phyloP scores from a whole-genome alignment of 1,140 invertebrate genomes.

The Lordiphosa collinella region DNA sequence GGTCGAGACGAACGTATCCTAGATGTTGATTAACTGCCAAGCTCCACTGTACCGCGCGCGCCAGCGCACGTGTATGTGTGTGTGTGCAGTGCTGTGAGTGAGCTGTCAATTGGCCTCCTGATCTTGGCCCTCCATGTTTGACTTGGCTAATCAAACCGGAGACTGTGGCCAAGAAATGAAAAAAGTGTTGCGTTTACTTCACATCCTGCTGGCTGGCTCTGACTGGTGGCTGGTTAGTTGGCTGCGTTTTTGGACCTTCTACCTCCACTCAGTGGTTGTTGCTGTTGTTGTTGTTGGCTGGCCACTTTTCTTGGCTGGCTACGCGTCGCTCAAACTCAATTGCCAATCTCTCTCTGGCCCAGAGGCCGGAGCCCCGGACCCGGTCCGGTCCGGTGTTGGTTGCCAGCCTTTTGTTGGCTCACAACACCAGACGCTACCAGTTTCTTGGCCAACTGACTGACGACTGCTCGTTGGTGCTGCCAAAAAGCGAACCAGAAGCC shows the following conservation, averaged over 20 bases:
- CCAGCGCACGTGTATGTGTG: neutral
- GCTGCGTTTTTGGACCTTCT: slow-evolving; percentile 9
- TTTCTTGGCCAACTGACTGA: slow-evolving; percentile 79
- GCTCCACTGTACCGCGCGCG: slow-evolving; percentile 33
- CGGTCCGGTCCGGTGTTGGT: slow-evolving; percentile 68
- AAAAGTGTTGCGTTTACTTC: slow-evolving; percentile 35
- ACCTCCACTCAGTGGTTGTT: slow-evolving; percentile 16
- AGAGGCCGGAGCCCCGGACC: slow-evolving; percentile 31
- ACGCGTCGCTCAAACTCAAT: slow-evolving; percentile 72
- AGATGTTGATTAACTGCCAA: slow-evolving; percentile 28
- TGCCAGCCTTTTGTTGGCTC: slow-evolving; percentile 77
- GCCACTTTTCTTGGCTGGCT: slow-evolving; percentile 79
- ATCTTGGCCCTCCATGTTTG: slow-evolving; percentile 74
- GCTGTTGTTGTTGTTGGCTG: slow-evolving; percentile 58
- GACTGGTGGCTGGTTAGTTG: slow-evolving; percentile 7
- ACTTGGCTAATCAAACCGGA: slow-evolving; percentile 74
- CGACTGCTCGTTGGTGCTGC: slow-evolving; percentile 74
- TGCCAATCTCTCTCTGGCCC: slow-evolving; percentile 37
- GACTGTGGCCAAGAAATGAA: slow-evolving; percentile 51
- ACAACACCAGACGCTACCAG: slow-evolving; percentile 77
- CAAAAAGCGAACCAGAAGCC: slow-evolving; percentile 68
- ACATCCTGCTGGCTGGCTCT: slow-evolving; percentile 28
- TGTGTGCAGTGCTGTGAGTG: slow-evolving; percentile 17
- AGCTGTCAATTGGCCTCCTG: slow-evolving; percentile 59
- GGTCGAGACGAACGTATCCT: slow-evolving; percentile 72